Conservation (phyloP, 2,113 vertebrate genomes). For the Prunella fulvescens region DNA sequence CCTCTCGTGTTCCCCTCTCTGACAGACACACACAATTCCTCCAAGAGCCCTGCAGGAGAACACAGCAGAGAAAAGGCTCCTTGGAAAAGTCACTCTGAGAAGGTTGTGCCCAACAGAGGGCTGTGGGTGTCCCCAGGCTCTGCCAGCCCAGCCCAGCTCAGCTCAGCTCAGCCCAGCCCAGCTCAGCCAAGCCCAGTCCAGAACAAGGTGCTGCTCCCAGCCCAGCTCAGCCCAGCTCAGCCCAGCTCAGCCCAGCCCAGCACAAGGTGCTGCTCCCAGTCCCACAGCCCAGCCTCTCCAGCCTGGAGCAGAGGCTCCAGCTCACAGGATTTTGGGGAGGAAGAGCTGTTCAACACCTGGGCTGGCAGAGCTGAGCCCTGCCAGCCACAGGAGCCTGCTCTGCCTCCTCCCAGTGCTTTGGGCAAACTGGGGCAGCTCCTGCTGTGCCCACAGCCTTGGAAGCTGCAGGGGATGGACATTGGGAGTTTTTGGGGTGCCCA, state of each 20-base stretch:
- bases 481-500: conserved; percentile 3
- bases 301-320: too few relatives aligned
- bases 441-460: conserved; percentile 3
- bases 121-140: not conserved
- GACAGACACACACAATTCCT: not conserved
- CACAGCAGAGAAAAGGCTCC: not conserved
- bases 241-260: too few relatives aligned
- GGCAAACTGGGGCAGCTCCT: not conserved
- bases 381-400: conserved; percentile 9
- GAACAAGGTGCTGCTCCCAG: too few relatives aligned
- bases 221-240: too few relatives aligned
- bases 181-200: too few relatives aligned
- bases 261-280: not conserved
- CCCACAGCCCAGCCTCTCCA: not conserved
- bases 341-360: not conserved
- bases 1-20: not conserved
- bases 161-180: not conserved
- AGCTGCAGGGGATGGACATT: conserved; percentile 7
- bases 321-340: not conserved
- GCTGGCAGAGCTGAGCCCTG: not conserved
- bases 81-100: not conserved
- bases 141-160: not conserved
- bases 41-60: rapidly evolving
- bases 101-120: not conserved
- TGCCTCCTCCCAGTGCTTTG: not conserved